Evolutionary conservation across 2,113 vertebrate genomes (phyloP), one percentile per base, ranked within the genome.

Genomic region (Argyrosomus japonicus): DNA sequence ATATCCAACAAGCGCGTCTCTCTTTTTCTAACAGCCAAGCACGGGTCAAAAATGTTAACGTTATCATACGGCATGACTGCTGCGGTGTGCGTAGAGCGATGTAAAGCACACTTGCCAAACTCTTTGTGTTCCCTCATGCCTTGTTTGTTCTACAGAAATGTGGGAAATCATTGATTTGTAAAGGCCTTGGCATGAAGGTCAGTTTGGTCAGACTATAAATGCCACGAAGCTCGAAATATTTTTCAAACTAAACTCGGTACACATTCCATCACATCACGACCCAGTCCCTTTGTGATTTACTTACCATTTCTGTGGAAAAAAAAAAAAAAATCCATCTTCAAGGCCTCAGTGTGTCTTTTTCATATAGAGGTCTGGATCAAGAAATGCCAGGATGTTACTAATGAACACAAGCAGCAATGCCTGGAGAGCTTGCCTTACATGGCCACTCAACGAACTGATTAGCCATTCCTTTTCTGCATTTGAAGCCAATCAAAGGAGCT

Each of bases 391-490:
- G 89, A 87, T 81, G 82, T 84, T 84, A 80, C 85, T 94, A 90
- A 93, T 92, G 93, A 93, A 89, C 68, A 70, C 82, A 79, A 84
- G 77, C 19, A 63, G 77, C n/a, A 62, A 60, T 60, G 90, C 85
- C 77, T 79, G 73, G 82, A 92, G 89, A 88, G 81, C 58, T 71
- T 7, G 13, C 43, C 64, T 56, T 81, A 70, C 82, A 67, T 65
- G 74, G 80, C 83, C 65, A 72, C 83, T 91, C 84, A 61, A 40
- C 19, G 3, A 77, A 57, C 82, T 91, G 73, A 92, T 93, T 92
- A 92, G 56, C 36, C 32, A 91, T 93, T 91, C 91, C 88, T 84
- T 91, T 89, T 92, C 79, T 85, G 77, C 79, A 84, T 91, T 79
- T 85, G 71, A 75, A 82, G 70, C 88, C 85, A 84, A 80, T 91